phyloP scores from a whole-genome alignment of 1,140 invertebrate species.

The Cherax destructor region DNA sequence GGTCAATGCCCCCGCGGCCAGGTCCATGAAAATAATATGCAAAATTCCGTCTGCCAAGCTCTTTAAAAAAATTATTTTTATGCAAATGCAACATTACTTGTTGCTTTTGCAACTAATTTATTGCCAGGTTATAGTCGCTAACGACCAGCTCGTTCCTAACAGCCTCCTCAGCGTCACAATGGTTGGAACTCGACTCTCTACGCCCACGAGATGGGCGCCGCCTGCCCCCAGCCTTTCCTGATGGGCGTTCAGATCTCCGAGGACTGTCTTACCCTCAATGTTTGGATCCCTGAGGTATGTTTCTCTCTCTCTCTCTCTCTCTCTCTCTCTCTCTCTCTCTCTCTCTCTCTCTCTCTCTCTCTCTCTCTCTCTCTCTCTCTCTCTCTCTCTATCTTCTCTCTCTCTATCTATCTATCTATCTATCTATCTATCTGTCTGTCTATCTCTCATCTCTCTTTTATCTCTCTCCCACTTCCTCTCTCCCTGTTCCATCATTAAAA shows the following conservation, averaged over 20 bases:
- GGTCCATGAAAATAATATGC: no score
- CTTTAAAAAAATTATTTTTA: no score
- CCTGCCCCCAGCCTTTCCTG: conserved; percentile 77
- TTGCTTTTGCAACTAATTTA: no score
- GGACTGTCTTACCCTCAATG: conserved; percentile 79
- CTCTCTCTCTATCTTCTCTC: background rate
- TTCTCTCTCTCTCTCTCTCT: conserved; percentile 13
- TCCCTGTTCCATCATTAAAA: background rate
- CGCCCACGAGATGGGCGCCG: conserved; percentile 76
- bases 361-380: background rate
- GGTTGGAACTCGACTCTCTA: conserved; percentile 77
- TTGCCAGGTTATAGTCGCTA: no score
- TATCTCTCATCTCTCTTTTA: background rate
- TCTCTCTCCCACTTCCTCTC: conserved; percentile 1
- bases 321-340: background rate
- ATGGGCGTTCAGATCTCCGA: conserved; percentile 73
- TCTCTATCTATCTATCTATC: background rate
- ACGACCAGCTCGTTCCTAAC: background rate
- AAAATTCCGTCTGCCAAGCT: no score
- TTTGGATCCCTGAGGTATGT: conserved; percentile 78
- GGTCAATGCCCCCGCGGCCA: no score
- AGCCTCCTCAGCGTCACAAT: conserved; percentile 76
- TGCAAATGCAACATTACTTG: no score
- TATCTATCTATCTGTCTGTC: background rate
- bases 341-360: background rate